Evolutionary conservation across 2,113 vertebrate species (phyloP).

Genomic region (Cephalopholis sonnerati): DNA sequence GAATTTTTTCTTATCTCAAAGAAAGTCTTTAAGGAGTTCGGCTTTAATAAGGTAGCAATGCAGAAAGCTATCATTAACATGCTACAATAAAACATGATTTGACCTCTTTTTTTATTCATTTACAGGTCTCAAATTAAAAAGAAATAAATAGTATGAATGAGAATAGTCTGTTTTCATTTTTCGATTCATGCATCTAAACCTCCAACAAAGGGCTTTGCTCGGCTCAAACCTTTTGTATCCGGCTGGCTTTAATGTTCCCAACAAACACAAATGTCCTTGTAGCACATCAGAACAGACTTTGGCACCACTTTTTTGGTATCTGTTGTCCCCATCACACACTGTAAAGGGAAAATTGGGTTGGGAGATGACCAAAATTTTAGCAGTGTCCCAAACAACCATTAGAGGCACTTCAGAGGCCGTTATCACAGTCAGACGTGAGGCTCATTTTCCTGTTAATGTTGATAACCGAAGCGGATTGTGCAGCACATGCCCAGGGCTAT

Average conservation of each 20-base stretch:
- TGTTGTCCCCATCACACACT: conserved; percentile 3
- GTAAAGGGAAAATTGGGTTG: conserved; percentile 17
- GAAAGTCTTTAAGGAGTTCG: not conserved
- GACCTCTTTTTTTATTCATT: not conserved
- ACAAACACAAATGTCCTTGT: conserved; percentile 8
- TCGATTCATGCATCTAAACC: not conserved
- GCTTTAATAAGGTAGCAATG: not conserved
- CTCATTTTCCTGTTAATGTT: conserved; percentile 67
- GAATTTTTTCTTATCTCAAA: not conserved
- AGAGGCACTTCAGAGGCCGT: conserved; percentile 38
- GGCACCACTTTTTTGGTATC: not conserved
- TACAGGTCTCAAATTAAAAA: not conserved
- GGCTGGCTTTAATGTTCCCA: not conserved
- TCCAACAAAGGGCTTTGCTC: not conserved
- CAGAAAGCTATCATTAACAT: not conserved
- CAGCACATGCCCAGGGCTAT: conserved; percentile 68
- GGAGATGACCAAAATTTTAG: conserved; percentile 43
- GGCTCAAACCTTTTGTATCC: not conserved
- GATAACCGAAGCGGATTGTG: conserved; percentile 60
- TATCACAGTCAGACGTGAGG: conserved; percentile 59
- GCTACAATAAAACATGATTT: not conserved
- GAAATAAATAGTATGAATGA: not conserved
- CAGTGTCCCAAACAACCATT: conserved; percentile 47
- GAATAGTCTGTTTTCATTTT: not conserved
- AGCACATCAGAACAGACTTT: conserved; percentile 16